Percentiles rank a stretch among this genome's conserved stretches.
phyloP scores from a whole-genome alignment of 1,140 invertebrate species.

The Procambarus virginalis region DNA sequence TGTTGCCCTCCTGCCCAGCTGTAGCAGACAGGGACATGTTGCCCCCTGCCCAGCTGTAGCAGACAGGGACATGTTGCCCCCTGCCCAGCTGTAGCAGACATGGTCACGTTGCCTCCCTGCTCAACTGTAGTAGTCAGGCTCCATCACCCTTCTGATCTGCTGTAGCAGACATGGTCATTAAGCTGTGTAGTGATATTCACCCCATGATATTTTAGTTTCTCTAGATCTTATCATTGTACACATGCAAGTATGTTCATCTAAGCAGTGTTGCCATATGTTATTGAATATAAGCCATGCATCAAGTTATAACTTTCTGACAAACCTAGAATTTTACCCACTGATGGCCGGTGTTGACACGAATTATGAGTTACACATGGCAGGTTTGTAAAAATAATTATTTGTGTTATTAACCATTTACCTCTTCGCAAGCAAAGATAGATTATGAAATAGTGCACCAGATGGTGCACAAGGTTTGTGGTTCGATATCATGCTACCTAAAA shows the following conservation, averaged over 20 bases:
- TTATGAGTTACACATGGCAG: background rate
- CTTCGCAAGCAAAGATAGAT: too few relatives aligned
- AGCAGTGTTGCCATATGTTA: conserved; percentile 35
- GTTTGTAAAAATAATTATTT: background rate
- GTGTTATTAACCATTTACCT: background rate
- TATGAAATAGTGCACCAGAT: too few relatives aligned
- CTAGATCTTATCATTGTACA: conserved; percentile 29
- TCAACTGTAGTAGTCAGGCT: too few relatives aligned
- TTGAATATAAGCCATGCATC: conserved; percentile 34
- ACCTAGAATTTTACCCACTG: background rate
- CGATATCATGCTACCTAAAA: too few relatives aligned
- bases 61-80: background rate
- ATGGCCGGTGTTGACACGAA: background rate
- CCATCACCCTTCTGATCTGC: background rate
- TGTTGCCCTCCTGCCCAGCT: conserved; percentile 4
- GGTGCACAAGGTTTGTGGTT: too few relatives aligned
- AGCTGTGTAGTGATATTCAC: conserved; percentile 51
- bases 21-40: background rate
- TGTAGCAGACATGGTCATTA: conserved; percentile 20
- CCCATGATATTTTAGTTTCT: conserved; percentile 38
- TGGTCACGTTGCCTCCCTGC: background rate
- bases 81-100: conserved; percentile 12
- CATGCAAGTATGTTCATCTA: conserved; percentile 35
- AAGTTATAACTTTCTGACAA: background rate
- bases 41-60: conserved; percentile 7